These are phyloP conservation scores for Eufriesea mexicana DNA, from an alignment of 1,140 invertebrate genomes.

Conservation along the genomic window DNA sequence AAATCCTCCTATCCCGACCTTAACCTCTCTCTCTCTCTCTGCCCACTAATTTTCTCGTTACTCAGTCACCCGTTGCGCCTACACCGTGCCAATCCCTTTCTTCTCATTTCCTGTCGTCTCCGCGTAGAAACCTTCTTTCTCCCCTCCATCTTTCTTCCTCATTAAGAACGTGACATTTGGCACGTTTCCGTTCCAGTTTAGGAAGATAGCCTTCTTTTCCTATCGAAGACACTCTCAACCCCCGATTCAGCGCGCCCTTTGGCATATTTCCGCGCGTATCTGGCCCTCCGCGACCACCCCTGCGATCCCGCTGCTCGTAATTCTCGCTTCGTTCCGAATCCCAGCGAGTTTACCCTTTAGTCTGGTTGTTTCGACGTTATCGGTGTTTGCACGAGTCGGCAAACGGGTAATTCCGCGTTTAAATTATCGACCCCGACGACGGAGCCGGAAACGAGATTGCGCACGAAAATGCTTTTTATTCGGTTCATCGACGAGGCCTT, in stretches of 20 bases:
- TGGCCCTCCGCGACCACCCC: background rate
- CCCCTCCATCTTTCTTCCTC: background rate
- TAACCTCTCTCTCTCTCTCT: slow-evolving; percentile 30
- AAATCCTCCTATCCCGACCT: slow-evolving; percentile 48
- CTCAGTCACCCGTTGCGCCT: slow-evolving; percentile 16
- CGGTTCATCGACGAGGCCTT: background rate
- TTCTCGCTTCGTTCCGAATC: background rate
- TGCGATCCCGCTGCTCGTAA: background rate
- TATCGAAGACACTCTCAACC: background rate
- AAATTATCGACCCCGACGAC: background rate
- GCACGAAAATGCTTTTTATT: background rate
- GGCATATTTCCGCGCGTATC: background rate
- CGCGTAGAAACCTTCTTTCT: no score
- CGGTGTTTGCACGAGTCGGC: background rate
- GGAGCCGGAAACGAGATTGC: slow-evolving; percentile 1
- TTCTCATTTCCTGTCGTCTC: slow-evolving; percentile 40
- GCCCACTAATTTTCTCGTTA: slow-evolving; percentile 2
- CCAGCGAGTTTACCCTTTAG: background rate
- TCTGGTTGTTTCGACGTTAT: background rate
- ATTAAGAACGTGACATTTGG: slow-evolving; percentile 42
- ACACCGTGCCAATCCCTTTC: slow-evolving; percentile 1
- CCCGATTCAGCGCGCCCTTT: background rate
- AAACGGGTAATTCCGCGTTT: background rate
- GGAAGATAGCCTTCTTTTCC: background rate
- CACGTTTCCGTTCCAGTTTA: background rate